Conservation (phyloP, 2,888 invertebrate species). For the Drosophila nr. perissopoda region DNA sequence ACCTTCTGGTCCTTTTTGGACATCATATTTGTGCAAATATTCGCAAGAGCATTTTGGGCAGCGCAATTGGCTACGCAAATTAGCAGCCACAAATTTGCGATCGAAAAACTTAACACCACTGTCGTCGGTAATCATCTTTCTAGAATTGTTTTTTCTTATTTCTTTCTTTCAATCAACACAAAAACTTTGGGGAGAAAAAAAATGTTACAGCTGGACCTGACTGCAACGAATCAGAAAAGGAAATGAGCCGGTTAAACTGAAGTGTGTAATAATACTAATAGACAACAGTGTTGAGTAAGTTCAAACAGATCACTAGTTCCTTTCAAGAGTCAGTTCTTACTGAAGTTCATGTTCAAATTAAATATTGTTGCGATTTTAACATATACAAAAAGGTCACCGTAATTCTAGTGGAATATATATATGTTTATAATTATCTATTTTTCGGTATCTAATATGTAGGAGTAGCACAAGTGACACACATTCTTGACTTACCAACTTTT, state of each 20-base stretch:
- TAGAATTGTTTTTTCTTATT: background rate
- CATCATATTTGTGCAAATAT: conserved; percentile 48
- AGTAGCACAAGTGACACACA: background rate
- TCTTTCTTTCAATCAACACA: background rate
- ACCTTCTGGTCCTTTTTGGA: conserved; percentile 29
- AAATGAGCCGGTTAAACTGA: conserved; percentile 15
- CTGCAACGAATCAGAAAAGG: background rate
- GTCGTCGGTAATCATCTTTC: conserved; percentile 38
- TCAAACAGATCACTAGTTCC: conserved; percentile 21
- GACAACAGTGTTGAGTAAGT: conserved; percentile 37
- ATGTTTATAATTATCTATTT: background rate
- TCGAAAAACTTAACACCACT: conserved; percentile 68
- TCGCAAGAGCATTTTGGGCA: conserved; percentile 76
- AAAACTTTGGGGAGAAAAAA: background rate
- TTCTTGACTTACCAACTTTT: background rate
- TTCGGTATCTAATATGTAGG: background rate
- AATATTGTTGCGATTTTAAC: background rate
- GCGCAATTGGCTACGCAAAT: conserved; percentile 63
- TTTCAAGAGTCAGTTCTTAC: conserved; percentile 3
- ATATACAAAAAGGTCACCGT: background rate
- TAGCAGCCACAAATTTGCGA: conserved; percentile 73
- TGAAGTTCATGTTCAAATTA: background rate
- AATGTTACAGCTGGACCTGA: background rate
- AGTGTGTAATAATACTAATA: conserved; percentile 23
- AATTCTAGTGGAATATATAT: too few species aligned